Base-by-base conservation (phyloP, 2,113 vertebrate genomes). In the Pituophis catenifer region DNA sequence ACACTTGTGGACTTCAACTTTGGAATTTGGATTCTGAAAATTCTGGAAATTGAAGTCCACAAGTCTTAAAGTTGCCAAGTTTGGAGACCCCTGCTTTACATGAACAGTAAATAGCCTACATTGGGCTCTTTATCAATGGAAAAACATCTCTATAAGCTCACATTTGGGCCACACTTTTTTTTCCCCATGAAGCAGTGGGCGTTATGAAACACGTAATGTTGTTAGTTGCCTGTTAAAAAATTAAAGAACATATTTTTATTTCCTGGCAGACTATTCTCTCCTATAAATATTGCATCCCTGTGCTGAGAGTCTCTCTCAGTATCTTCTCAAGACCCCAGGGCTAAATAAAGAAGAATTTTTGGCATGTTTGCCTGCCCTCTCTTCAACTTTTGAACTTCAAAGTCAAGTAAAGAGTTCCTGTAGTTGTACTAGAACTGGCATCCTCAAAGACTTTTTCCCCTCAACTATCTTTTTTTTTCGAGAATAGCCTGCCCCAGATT, bases 221-320 rank as follows among this genome's bases (percentile, higher is more conserved):
- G 12, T n/a, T 57, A 90, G 70, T 75, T 59, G 5, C 88, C 8
- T 58, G n/a, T 26, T 33, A 86, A 52, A 44, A 58, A 57, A 50
- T 58, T n/a, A 86, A 90, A 85, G 54, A 90, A 81, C 29, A 53
- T n/a, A 26, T 90, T 59, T 33, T 33, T 62, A 59, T 90, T 53
- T 15, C 48, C 55, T 52, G 48, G 33, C 21, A n/a, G 91, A 81
- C 44, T 23, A 57, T 10, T 10, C 29, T 52, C 11, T 29, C 13
- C 44, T 92, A 89, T 92, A 29, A 92, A 92, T 89, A 81, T 92
- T 92, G 29, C 10, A 93, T 90, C 11, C 59, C 2, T 62, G 70
- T 33, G 26, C 44, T 8, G 33, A 90, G 44, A 86, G 70, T 8
- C 48, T 62, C 12, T 48, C 88, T 57, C 85, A 50, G 12, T 38